Evolutionary conservation across 2,113 vertebrate genomes (phyloP).

Genomic region (Macroglossus sobrinus): DNA sequence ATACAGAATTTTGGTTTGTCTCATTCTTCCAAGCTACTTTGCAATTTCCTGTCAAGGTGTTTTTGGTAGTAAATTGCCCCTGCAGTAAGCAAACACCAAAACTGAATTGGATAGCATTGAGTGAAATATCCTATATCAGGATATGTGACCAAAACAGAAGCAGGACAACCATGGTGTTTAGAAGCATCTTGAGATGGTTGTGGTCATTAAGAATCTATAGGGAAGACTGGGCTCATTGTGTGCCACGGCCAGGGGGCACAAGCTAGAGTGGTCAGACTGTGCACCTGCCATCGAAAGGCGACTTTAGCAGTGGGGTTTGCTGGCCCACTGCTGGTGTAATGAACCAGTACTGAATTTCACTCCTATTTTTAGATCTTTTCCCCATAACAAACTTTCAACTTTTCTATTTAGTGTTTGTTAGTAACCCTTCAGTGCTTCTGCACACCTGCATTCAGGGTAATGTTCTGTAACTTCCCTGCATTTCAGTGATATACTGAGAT

Average conservation of each 20-base stretch:
- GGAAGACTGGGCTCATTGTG: background rate
- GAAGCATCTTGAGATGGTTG: background rate
- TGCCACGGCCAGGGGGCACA: background rate
- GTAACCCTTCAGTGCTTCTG: constrained; percentile 22
- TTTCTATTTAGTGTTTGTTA: constrained; percentile 22
- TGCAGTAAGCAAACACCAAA: background rate
- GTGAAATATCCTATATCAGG: background rate
- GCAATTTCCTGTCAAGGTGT: background rate
- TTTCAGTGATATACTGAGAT: background rate
- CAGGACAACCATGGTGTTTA: background rate
- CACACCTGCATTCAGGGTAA: background rate
- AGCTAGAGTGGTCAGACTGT: background rate
- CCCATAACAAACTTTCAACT: background rate
- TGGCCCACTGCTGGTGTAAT: constrained; percentile 4
- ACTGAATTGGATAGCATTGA: background rate
- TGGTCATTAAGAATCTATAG: background rate
- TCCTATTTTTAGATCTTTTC: constrained; percentile 26
- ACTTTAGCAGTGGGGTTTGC: background rate
- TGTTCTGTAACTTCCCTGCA: background rate
- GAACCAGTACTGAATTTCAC: constrained; percentile 41
- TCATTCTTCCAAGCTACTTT: background rate
- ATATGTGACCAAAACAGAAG: background rate
- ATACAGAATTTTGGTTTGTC: background rate
- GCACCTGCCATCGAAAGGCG: background rate
- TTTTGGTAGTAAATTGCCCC: background rate